These are phyloP conservation scores for Coilia nasus DNA, from an alignment of 2,797 vertebrate genomes.

Conservation along the genomic window DNA sequence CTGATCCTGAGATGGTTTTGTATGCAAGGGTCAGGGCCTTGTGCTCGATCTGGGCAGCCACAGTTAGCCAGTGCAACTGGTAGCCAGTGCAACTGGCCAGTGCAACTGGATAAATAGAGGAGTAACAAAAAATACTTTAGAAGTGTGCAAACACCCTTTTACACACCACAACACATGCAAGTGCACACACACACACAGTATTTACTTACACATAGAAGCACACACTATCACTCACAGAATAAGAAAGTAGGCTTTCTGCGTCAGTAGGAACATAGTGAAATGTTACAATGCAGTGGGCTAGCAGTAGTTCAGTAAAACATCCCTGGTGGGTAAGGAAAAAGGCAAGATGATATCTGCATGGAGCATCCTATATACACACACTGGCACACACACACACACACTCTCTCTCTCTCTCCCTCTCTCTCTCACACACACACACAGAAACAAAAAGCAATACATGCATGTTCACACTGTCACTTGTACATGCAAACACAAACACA, in stretches of 20 bases:
- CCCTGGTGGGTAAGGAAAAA: background rate
- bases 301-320: background rate
- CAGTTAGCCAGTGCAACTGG: too few relatives aligned
- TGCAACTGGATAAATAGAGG: too few relatives aligned
- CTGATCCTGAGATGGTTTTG: too few relatives aligned
- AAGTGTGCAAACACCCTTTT: background rate
- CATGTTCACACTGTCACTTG: too few relatives aligned
- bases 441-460: too few relatives aligned
- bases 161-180: background rate
- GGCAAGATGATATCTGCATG: background rate
- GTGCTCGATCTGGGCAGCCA: too few relatives aligned
- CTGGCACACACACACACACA: too few relatives aligned
- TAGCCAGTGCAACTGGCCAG: too few relatives aligned
- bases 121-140: too few relatives aligned
- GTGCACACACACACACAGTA: background rate
- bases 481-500: too few relatives aligned
- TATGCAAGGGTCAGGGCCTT: too few relatives aligned
- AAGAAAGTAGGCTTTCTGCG: background rate
- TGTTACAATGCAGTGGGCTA: background rate
- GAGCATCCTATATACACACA: background rate
- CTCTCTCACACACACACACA: background rate
- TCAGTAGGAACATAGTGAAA: background rate
- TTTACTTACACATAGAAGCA: background rate
- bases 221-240: constrained; percentile 15
- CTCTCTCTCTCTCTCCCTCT: too few relatives aligned